phyloP scores from a whole-genome alignment of 2,888 invertebrate species.

The Branchipolynoe longqiensis region DNA sequence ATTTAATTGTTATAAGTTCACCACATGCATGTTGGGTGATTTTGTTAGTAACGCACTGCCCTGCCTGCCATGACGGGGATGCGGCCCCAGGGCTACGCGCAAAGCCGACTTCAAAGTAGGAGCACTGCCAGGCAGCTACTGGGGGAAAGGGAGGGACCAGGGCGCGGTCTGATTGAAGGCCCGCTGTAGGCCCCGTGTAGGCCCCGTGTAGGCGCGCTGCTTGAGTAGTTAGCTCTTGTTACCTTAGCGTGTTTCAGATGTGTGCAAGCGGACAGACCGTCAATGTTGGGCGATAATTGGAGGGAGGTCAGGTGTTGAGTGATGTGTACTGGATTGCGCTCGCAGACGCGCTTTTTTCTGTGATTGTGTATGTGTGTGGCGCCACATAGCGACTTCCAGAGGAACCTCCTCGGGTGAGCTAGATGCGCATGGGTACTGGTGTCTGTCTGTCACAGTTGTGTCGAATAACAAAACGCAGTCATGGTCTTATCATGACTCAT shows the following conservation, averaged over 20 bases:
- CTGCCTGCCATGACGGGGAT: no score
- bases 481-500: no score
- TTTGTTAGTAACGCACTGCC: no score
- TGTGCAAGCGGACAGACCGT: neutral
- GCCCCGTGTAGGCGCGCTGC: neutral
- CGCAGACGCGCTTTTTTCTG: neutral
- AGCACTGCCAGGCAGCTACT: neutral
- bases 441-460: no score
- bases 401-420: no score
- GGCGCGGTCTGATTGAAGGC: neutral
- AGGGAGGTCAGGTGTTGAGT: slow-evolving; percentile 12
- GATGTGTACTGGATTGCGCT: neutral
- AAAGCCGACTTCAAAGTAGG: slow-evolving; percentile 14
- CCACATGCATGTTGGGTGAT: no score
- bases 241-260: slow-evolving; percentile 3
- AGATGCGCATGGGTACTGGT: no score
- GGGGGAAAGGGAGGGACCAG: neutral
- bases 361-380: no score
- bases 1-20: no score
- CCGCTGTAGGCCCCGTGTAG: slow-evolving; percentile 13
- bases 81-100: slow-evolving; percentile 3
- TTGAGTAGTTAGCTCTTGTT: slow-evolving; percentile 18
- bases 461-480: no score
- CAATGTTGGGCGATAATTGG: neutral
- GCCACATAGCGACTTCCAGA: no score